phyloP scores from a whole-genome alignment of 1,140 invertebrate genomes.

The Chrysoperla carnea region DNA sequence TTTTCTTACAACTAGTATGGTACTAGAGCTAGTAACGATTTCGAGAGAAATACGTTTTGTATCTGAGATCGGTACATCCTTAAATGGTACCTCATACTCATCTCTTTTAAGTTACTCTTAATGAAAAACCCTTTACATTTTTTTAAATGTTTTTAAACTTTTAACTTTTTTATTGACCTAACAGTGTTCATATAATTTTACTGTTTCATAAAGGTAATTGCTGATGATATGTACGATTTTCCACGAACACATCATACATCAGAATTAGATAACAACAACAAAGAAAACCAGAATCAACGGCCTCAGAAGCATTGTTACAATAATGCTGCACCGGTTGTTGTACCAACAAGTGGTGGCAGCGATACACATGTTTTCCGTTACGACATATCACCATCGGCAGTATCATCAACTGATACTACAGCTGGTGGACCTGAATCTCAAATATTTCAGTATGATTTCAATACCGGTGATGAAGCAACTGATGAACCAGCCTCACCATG shows the following conservation, averaged over 20 bases:
- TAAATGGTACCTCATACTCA: too few relatives aligned
- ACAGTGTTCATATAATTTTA: too few relatives aligned
- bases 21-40: too few relatives aligned
- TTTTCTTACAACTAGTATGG: too few relatives aligned
- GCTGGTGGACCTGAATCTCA: slow-evolving; percentile 5
- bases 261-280: slow-evolving; percentile 16
- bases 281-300: slow-evolving; percentile 11
- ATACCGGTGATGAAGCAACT: slow-evolving; percentile 2
- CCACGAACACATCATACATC: slow-evolving; percentile 41
- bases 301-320: slow-evolving; percentile 40
- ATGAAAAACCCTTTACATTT: too few relatives aligned
- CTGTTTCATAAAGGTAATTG: slow-evolving; percentile 2
- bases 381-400: slow-evolving; percentile 23
- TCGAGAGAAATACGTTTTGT: too few relatives aligned
- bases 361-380: slow-evolving; percentile 37
- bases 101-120: too few relatives aligned
- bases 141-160: too few relatives aligned
- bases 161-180: too few relatives aligned
- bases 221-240: slow-evolving; percentile 55
- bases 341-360: slow-evolving; percentile 3
- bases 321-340: slow-evolving; percentile 42
- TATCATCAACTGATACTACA: neutral
- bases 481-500: slow-evolving; percentile 33
- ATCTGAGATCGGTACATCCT: too few relatives aligned
- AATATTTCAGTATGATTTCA: slow-evolving; percentile 37